phyloP scores from a whole-genome alignment of 2,888 invertebrate species.

The Xanthorhoe spadicearia region DNA sequence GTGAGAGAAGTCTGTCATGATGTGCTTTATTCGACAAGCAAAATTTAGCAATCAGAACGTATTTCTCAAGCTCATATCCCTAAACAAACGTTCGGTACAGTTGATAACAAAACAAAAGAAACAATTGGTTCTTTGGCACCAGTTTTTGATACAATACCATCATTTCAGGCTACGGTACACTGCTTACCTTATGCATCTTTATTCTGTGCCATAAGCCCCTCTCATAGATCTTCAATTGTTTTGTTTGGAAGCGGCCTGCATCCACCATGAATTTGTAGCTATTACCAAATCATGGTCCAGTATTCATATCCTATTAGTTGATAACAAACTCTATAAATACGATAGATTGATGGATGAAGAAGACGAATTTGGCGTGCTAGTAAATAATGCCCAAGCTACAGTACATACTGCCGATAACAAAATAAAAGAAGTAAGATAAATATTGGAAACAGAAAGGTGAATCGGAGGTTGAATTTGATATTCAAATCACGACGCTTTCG shows the following conservation, averaged over 20 bases:
- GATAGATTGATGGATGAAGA: too few species aligned
- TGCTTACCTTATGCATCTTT: too few species aligned
- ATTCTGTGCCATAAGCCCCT: too few species aligned
- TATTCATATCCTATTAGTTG: too few species aligned
- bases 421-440: conserved; percentile 79
- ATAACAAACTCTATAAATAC: too few species aligned
- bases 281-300: too few species aligned
- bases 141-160: background rate
- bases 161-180: too few species aligned
- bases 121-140: background rate
- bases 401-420: conserved; percentile 63
- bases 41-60: background rate
- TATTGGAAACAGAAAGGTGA: conserved; percentile 82
- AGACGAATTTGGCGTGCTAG: background rate
- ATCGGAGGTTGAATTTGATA: conserved; percentile 80
- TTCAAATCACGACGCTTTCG: conserved; percentile 82
- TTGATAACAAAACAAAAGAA: conserved; percentile 28
- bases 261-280: too few species aligned
- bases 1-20: too few species aligned
- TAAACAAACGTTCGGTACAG: conserved; percentile 51
- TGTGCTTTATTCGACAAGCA: too few species aligned
- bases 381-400: background rate
- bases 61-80: conserved; percentile 53
- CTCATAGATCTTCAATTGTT: too few species aligned
- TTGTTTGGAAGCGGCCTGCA: too few species aligned